Evolutionary conservation across 2,797 vertebrate species (phyloP).

Genomic region (Accipiter superciliosus): DNA sequence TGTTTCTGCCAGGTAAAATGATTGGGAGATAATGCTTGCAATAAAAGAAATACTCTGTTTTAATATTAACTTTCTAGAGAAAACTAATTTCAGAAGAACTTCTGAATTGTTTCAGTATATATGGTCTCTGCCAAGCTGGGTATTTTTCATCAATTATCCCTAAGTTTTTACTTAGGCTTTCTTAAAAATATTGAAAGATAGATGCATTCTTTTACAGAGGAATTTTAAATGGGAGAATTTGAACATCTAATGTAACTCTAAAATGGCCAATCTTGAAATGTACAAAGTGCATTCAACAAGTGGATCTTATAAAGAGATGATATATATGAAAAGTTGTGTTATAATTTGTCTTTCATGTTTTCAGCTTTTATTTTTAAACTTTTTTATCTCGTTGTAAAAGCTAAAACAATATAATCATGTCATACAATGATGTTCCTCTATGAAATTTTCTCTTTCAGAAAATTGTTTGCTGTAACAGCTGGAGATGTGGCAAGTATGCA

Average conservation of each 20-base stretch:
- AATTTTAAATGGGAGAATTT: not conserved
- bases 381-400: not conserved
- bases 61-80: not conserved
- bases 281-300: not conserved
- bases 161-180: not conserved
- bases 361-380: not conserved
- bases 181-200: not conserved
- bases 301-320: not conserved
- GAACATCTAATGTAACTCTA: not conserved
- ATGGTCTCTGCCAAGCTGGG: not conserved
- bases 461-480: not conserved
- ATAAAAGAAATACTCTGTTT: not conserved
- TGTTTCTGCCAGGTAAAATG: not conserved
- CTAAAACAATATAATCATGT: not conserved
- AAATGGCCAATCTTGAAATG: not conserved
- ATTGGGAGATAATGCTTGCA: not conserved
- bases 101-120: not conserved
- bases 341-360: not conserved
- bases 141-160: not conserved
- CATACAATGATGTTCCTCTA: not conserved
- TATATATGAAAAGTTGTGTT: not conserved
- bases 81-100: not conserved
- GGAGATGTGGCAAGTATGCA: not conserved
- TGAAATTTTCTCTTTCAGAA: not conserved
- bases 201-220: not conserved